Evolutionary conservation across 2,888 invertebrate genomes (phyloP).

Genomic region (Bombylius major): DNA sequence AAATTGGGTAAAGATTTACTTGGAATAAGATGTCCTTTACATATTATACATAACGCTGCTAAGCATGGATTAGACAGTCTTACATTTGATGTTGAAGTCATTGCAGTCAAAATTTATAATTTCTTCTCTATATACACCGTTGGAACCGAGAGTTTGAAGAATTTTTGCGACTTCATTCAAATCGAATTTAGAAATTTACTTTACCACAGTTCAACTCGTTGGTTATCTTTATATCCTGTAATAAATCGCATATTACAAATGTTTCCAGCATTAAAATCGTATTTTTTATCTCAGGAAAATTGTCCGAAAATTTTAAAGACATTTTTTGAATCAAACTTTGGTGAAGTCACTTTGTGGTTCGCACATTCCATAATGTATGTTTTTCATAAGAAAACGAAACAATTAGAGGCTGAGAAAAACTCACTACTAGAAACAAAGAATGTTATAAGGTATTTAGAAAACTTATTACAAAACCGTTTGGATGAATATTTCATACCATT

Average conservation of each 20-base stretch:
- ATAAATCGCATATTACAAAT: not conserved
- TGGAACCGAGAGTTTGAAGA: not conserved
- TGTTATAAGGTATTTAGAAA: too few species aligned
- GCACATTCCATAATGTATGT: too few species aligned
- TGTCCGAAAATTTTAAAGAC: not conserved
- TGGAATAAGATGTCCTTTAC: not conserved
- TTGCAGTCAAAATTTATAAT: slow-evolving; percentile 16
- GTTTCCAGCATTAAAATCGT: not conserved
- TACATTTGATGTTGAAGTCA: slow-evolving; percentile 16
- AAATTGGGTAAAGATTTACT: not conserved
- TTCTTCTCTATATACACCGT: slow-evolving; percentile 14
- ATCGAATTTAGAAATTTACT: too few species aligned
- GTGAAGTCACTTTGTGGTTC: too few species aligned
- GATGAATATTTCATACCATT: too few species aligned
- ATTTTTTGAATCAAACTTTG: too few species aligned
- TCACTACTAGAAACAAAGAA: too few species aligned
- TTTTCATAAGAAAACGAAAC: too few species aligned
- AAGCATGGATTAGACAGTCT: slow-evolving; percentile 12
- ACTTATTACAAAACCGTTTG: too few species aligned
- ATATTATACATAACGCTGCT: slow-evolving; percentile 4
- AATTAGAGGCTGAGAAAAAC: too few species aligned
- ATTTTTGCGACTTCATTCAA: too few species aligned
- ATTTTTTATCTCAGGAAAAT: not conserved
- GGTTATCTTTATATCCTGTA: not conserved
- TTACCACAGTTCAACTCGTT: not conserved